Base-by-base conservation (phyloP, 23 tunicate genomes). In the Halocynthia roretzi region DNA sequence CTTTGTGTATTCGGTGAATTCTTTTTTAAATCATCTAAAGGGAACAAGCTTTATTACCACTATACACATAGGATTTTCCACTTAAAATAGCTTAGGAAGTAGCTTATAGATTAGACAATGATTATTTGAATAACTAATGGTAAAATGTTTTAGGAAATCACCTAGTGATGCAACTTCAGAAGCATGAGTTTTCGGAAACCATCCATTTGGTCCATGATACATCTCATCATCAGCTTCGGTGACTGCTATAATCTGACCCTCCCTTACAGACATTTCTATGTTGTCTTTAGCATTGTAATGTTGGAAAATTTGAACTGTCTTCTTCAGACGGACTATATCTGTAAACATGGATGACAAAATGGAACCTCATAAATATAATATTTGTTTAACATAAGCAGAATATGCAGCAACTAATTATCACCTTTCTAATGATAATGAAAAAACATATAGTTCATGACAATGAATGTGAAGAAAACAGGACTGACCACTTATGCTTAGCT, bases 191-290 rank as follows among this genome's bases (percentile, higher is more conserved):
- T 83, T 80, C 12, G 96, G 96, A 84, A 89, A 89, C 96, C 96
- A 89, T 60, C 96, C 96, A 18, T 68, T 70, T 8, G 96, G 88
- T 17, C 96, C 96, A n/a, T 19, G 80, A 23, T 74, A 71, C 96
- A 89, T 89, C 62, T 79, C 64, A 14, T 80, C 64, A 0, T 51
- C 61, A 55, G 74, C 77, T 56, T 84, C 80, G 6, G 63, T 83
- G 7, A 89, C 82, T 23, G 79, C 8, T 12, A 89, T 10, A 67
- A 76, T 61, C 19, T 89, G 89, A 40, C 96, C 96, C 68, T 89
- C 85, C 48, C 76, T 75, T 6, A 89, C 20, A 61, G 57, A 61
- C 96, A 89, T 89, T 68, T 89, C 96, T 18, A 48, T 55, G 22
- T 68, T 31, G 50, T 78, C 61, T 10, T 84, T 81, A 19, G 96